A percentile compares a stretch with the other conserved stretches of the same genome.
phyloP scores from a whole-genome alignment of 2,888 invertebrate species.

The Alloplasta piceator region DNA sequence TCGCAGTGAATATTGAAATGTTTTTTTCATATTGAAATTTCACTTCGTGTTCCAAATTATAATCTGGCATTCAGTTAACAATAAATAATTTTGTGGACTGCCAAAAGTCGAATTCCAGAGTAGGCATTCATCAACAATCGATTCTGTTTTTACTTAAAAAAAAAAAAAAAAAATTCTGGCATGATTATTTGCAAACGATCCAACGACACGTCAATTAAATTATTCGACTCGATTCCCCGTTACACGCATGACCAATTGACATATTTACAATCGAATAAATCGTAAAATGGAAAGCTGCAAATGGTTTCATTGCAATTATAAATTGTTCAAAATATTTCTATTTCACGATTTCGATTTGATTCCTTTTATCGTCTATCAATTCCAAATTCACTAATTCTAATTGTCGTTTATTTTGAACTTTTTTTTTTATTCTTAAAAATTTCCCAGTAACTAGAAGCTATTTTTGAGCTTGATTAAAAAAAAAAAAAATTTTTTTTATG shows the following conservation, averaged over 20 bases:
- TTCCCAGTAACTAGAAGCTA: no score
- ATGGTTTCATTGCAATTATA: background rate
- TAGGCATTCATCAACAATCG: no score
- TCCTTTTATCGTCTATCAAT: conserved; percentile 6
- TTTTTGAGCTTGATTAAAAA: no score
- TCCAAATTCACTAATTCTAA: conserved; percentile 22
- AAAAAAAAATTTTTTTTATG: no score
- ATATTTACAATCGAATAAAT: conserved; percentile 41
- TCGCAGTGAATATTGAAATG: no score
- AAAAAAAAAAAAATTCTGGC: background rate
- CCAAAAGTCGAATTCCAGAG: no score
- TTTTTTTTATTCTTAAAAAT: conserved; percentile 27
- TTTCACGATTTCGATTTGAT: conserved; percentile 32
- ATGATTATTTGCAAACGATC: conserved; percentile 30
- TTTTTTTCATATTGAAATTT: no score
- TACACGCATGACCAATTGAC: conserved; percentile 54
- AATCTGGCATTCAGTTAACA: no score
- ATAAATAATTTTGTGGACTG: no score
- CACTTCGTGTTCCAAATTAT: no score
- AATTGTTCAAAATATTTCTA: conserved; percentile 23
- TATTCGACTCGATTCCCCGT: background rate
- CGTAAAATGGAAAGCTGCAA: conserved; percentile 32
- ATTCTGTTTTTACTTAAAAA: no score
- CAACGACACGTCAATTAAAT: conserved; percentile 7
- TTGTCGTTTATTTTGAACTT: conserved; percentile 50